Evolutionary conservation across 2,888 invertebrate species (phyloP), one percentile per base, ranked within the genome.

Genomic region (Empis livida): DNA sequence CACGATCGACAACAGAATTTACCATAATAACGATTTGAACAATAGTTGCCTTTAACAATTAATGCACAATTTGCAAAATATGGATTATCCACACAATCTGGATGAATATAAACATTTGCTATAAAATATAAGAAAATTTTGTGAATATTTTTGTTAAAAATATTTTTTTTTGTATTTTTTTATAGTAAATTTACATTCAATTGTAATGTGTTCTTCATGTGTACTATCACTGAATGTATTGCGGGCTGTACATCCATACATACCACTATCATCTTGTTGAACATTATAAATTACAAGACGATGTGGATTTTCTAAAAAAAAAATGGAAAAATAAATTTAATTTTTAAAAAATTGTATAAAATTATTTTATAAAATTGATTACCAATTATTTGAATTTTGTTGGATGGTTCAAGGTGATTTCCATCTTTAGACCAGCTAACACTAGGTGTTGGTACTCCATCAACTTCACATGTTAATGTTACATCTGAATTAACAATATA

Each of bases 1-100:
- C 95, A 95, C 2, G 93, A 91, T 65, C 83, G 79, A 71, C 95
- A 96, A 70, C 95, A 96, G 79, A 93, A 92, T 69, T 77, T 78
- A 54, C 90, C 89, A 70, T 95, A 96, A 72, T 93, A 95, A 55
- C 77, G 76, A 72, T 95, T 91, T n/a, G 73, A 73, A 66, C 95
- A 96, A 66, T 84, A 89, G 48, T 77, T 76, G 48, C 83, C 91
- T 60, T 77, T 73, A 4, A 95, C 91, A 58, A 95, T 94, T 47
- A 94, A 75, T 40, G 77, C 74, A 68, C 95, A 96, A 64, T 92
- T 88, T 45, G 94, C 93, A 65, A 91, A 88, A 75, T 79, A 84
- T 39, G 80, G 79, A 63, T 84, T 91, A 71, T 95, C 94, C 43
- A 80, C 82, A 65, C 95, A 95, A 59, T 79, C 80, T 11, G 84